phyloP scores from a whole-genome alignment of 2,888 invertebrate genomes.

The Unio delphinus region DNA sequence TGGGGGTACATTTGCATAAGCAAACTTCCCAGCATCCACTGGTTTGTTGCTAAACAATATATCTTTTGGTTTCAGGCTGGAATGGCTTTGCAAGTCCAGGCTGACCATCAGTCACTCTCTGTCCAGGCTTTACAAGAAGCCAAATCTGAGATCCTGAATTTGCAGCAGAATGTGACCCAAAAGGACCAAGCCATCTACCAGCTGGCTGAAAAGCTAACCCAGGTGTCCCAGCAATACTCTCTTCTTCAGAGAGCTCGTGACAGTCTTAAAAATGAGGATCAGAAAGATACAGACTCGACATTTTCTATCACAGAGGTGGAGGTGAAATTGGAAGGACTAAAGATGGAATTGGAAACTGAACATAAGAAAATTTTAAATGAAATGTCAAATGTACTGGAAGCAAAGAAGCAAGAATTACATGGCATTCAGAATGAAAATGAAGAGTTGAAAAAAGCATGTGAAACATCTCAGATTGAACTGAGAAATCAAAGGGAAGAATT shows the following conservation, averaged over 20 bases:
- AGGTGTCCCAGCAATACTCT: conserved; percentile 28
- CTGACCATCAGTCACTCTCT: conserved; percentile 50
- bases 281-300: neutral
- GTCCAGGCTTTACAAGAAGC: conserved; percentile 61
- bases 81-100: conserved; percentile 53
- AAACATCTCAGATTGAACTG: conserved; percentile 11
- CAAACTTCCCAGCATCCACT: no score
- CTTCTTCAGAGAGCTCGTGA: conserved; percentile 20
- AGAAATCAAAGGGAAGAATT: conserved; percentile 15
- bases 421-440: conserved; percentile 11
- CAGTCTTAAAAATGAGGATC: conserved; percentile 12
- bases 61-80: conserved; percentile 55
- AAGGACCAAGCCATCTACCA: conserved; percentile 39
- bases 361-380: conserved; percentile 4
- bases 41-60: neutral
- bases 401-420: conserved; percentile 9
- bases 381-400: conserved; percentile 10
- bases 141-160: conserved; percentile 59
- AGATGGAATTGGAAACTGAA: conserved; percentile 6
- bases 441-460: conserved; percentile 10
- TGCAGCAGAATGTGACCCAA: conserved; percentile 52
- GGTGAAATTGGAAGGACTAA: neutral
- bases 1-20: no score
- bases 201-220: conserved; percentile 34
- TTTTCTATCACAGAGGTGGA: no score